Conservation (phyloP, 1,140 invertebrate species). For the Papilio polytes region DNA sequence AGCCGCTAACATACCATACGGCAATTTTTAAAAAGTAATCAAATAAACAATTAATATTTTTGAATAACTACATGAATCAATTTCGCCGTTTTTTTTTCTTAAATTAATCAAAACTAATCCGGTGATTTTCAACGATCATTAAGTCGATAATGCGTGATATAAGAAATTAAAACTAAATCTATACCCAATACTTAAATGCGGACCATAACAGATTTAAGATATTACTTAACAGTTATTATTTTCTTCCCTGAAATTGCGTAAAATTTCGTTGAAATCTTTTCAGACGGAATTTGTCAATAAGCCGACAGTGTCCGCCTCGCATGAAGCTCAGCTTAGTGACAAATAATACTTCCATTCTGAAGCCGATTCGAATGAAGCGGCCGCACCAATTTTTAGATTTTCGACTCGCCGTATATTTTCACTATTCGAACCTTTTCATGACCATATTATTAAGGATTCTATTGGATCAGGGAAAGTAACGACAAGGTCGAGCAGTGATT, state of each 20-base stretch:
- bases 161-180: too few relatives aligned
- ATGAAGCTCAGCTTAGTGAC: constrained; percentile 15
- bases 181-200: not conserved
- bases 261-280: constrained; percentile 5
- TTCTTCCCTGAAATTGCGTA: not conserved
- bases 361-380: not conserved
- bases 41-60: constrained; percentile 50
- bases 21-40: constrained; percentile 59
- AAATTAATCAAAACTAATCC: not conserved
- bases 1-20: constrained; percentile 54
- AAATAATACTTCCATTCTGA: constrained; percentile 16
- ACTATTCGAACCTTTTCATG: constrained; percentile 23
- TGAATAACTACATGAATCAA: not conserved
- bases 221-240: not conserved
- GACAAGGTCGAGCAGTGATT: constrained; percentile 17
- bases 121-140: not conserved
- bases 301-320: constrained; percentile 2
- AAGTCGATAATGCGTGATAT: not conserved
- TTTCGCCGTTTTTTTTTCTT: not conserved
- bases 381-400: constrained; percentile 10
- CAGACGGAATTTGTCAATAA: not conserved
- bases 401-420: constrained; percentile 24
- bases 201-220: not conserved
- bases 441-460: constrained; percentile 16
- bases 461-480: constrained; percentile 25